Base-by-base conservation (phyloP, 2,888 invertebrate genomes). In the Drosophila bunnanda region DNA sequence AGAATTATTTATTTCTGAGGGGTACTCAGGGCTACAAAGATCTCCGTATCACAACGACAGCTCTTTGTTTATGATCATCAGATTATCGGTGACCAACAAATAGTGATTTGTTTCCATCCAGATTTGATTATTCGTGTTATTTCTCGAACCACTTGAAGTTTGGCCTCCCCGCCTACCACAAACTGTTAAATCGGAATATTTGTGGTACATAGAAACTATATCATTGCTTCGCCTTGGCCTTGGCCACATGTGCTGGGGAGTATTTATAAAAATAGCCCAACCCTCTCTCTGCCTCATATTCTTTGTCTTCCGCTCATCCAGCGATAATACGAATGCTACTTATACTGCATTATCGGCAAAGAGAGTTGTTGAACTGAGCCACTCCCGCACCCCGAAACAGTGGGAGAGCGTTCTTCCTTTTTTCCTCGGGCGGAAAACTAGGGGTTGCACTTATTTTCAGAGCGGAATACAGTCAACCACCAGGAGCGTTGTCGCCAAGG, bases 381-480 rank as follows among this genome's bases (percentile, higher is more conserved):
- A 48, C 34, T 36, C 54, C 60, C 50, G 52, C 69, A 56, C 53
- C 55, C 60, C 17, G 60, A n/a, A 25, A 20, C 36, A 5, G 7
- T 13, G 17, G 36, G n/a, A 25, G 41, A 56, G 39, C 57, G 56
- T 56, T 64, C 64, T 61, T 44, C 32, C n/a, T n/a, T 73, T 58
- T 46, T 48, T 17, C 12, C 36, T 44, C 56, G n/a, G n/a, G n/a
- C n/a, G n/a, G n/a, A n/a, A n/a, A 22, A 43, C 44, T 36, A 65
- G 72, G 72, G 72, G 72, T 72, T 72, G 72, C 58, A 72, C 48
- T 65, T 72, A 54, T 65, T 56, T 57, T 66, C 22, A n/a, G 43
- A 58, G 28, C 22, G 36, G 12, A 36, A 53, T 15, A 9, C 1
- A 8, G 56, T 32, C 39, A 60, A 70, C 70, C 71, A 71, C 64